Base-by-base conservation (phyloP, 2,888 invertebrate genomes). In the Liopterus haemorrhoidalis region DNA sequence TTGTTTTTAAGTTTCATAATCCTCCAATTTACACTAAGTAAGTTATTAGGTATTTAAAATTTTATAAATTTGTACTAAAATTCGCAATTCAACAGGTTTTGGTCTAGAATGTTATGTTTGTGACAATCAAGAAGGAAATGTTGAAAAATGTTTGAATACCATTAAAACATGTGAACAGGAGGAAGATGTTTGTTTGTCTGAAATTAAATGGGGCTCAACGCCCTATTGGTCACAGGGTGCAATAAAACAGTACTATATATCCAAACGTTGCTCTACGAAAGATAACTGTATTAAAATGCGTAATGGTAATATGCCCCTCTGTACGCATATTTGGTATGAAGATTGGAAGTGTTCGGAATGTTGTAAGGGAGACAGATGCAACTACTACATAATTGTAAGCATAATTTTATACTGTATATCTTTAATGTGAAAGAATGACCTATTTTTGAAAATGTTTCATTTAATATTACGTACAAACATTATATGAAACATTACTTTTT, bases 311-410 rank as follows among this genome's bases (percentile, higher is more conserved):
- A 88, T 85, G 83, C 77, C 76, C 5, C 74, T 81, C 47, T 94
- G 93, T 60, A 87, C 90, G 1, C 82, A 90, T 59, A 88, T 93
- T 57, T 90, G 90, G 93, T 96, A 94, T 61, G 85, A 91, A 62
- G 95, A 96, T 69, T 96, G 95, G 96, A 82, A 84, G 52, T 96
- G 95, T 69, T 85, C 89, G 0, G 93, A 95, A 65, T 96, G 95
- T 68, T 96, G 96, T 63, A 85, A 85, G 61, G 95, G 95, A 37
- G 95, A 96, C 67, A 78, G 90, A 41, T 96, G 95, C 69, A 96
- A 96, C 68, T 95, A 89, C 65, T 96, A 82, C 66, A 81, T 92
- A 37, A 89, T 95, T 64, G 94, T 95, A 73, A 87, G 90, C 82
- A 58, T 28, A 12, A 4, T 12, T 16, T 6, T 27, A 16, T 31